These are phyloP conservation scores for Rhagonycha fulva DNA, from an alignment of 2,888 invertebrate species.

Conservation along the genomic window DNA sequence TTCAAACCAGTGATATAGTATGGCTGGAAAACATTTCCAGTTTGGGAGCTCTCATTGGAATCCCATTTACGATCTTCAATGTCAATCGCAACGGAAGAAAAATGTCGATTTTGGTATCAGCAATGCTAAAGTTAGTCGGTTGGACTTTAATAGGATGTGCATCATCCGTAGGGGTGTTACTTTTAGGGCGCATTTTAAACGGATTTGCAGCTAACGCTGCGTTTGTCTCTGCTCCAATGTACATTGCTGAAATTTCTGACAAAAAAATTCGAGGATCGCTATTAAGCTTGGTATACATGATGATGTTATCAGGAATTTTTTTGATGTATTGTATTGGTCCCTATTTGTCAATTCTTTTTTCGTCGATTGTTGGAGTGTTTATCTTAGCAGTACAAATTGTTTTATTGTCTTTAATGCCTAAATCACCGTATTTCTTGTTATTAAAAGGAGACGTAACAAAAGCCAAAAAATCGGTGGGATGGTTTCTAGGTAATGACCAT, in stretches of 20 bases:
- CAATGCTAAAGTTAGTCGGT: constrained; percentile 42
- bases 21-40: constrained; percentile 38
- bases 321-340: constrained; percentile 50
- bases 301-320: constrained; percentile 51
- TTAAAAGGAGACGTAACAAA: constrained; percentile 42
- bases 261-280: constrained; percentile 51
- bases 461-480: constrained; percentile 39
- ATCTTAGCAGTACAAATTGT: constrained; percentile 43
- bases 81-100: constrained; percentile 48
- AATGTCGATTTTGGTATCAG: constrained; percentile 48
- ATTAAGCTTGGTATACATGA: constrained; percentile 51
- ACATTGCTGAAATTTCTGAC: constrained; percentile 52
- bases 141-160: constrained; percentile 49
- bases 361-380: constrained; percentile 45
- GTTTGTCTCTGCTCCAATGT: constrained; percentile 53
- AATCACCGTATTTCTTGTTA: constrained; percentile 50
- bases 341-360: constrained; percentile 45
- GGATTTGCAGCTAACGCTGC: constrained; percentile 52
- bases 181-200: constrained; percentile 48
- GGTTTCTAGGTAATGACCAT: neutral
- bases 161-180: constrained; percentile 43
- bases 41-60: constrained; percentile 43
- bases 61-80: constrained; percentile 41
- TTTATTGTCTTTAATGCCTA: constrained; percentile 50
- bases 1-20: constrained; percentile 37